These are phyloP conservation scores for Palloptera scutellata DNA, from an alignment of 2,888 invertebrate species.

Conservation along the genomic window DNA sequence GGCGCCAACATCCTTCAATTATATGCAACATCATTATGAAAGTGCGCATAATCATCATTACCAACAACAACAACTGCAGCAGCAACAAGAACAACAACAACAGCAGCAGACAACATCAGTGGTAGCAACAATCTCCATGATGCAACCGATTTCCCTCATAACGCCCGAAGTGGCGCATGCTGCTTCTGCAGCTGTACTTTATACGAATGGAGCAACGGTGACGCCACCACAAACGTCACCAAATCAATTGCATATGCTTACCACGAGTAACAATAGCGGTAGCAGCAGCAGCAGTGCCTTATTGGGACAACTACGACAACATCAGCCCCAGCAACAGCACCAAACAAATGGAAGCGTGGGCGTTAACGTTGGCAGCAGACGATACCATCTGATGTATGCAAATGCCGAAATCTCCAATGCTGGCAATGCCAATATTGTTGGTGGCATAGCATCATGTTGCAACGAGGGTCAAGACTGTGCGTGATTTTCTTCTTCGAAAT, in stretches of 20 bases:
- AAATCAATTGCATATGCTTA: conserved; percentile 14
- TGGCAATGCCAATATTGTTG: not conserved
- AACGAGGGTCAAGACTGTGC: conserved; percentile 27
- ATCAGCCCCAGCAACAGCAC: not conserved
- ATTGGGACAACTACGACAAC: not conserved
- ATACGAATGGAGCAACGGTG: not conserved
- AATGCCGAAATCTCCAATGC: not conserved
- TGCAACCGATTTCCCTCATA: conserved; percentile 22
- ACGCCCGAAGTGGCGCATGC: not conserved
- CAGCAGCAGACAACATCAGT: conserved; percentile 16
- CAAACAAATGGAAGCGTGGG: not conserved
- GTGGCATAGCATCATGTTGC: conserved; percentile 4
- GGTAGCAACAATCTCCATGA: conserved; percentile 30
- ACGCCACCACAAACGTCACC: conserved; percentile 29
- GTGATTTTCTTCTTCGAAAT: conserved; percentile 19
- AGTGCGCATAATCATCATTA: not conserved
- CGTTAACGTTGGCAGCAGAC: not conserved
- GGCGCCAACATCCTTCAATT: not conserved
- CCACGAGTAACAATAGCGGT: not conserved
- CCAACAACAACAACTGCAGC: not conserved
- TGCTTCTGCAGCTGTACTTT: not conserved
- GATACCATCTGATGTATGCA: conserved; percentile 2
- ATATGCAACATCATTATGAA: conserved; percentile 14
- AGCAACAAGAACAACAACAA: not conserved
- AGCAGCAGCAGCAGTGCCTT: not conserved